These are phyloP conservation scores for Perizoma flavofasciatum DNA, from an alignment of 2,888 invertebrate species.

Conservation along the genomic window DNA sequence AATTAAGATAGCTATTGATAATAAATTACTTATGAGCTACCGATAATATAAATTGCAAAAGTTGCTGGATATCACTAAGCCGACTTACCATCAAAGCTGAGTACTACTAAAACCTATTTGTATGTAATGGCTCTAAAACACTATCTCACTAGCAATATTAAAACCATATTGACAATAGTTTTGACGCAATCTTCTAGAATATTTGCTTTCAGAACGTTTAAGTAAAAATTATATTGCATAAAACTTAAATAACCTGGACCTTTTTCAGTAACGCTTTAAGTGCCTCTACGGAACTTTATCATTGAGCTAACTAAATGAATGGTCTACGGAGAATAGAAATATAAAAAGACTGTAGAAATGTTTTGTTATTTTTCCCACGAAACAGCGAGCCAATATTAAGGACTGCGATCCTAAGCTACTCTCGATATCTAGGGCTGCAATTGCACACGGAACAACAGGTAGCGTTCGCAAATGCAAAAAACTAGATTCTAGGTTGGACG, in stretches of 20 bases:
- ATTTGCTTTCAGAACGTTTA: constrained; percentile 4
- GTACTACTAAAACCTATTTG: constrained; percentile 12
- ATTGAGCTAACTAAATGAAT: constrained; percentile 27
- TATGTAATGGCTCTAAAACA: constrained; percentile 21
- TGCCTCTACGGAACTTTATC: constrained; percentile 15
- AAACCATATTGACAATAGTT: no score
- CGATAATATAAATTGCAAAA: constrained; percentile 11
- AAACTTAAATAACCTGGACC: constrained; percentile 4
- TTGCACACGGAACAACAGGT: constrained; percentile 67
- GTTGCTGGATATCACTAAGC: constrained; percentile 6
- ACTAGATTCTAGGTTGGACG: constrained; percentile 30
- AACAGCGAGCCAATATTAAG: constrained; percentile 49
- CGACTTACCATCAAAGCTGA: constrained; percentile 9
- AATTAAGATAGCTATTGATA: constrained; percentile 11
- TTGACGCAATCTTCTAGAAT: constrained; percentile 4
- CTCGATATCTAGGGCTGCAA: constrained; percentile 59
- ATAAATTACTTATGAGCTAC: constrained; percentile 21
- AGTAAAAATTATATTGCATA: constrained; percentile 13
- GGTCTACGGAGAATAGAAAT: constrained; percentile 24
- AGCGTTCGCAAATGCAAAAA: constrained; percentile 71
- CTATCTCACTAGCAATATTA: background rate
- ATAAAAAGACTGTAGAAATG: constrained; percentile 20
- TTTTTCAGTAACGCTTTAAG: constrained; percentile 21
- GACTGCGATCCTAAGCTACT: constrained; percentile 46
- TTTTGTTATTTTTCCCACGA: constrained; percentile 54